These are phyloP conservation scores for Drosophila melanogaster DNA, from an alignment of 1,140 invertebrate genomes.

Conservation along the genomic window Release_6_plus_ISO1_MT NT_037436.4:4222001-4222500, in stretches of 20 bases:
- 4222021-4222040: slow-evolving; percentile 37
- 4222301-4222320: slow-evolving; percentile 85
- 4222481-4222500: slow-evolving; percentile 87
- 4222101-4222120: slow-evolving; percentile 10
- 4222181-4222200: slow-evolving; percentile 76
- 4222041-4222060: slow-evolving; percentile 30
- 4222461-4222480: slow-evolving; percentile 87
- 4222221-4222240: slow-evolving; percentile 86
- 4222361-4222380: slow-evolving; percentile 78
- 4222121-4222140: slow-evolving; percentile 2
- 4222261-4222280: slow-evolving; percentile 85
- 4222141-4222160: slow-evolving; percentile 4
- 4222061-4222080: slow-evolving; percentile 60
- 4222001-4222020: slow-evolving; percentile 42
- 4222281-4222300: slow-evolving; percentile 85
- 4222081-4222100: slow-evolving; percentile 58
- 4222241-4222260: slow-evolving; percentile 87
- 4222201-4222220: slow-evolving; percentile 82
- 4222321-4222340: slow-evolving; percentile 86
- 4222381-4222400: too few species aligned
- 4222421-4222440: slow-evolving; percentile 85
- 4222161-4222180: slow-evolving; percentile 1
- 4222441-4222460: slow-evolving; percentile 86
- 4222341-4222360: slow-evolving; percentile 86
- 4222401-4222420: too few species aligned